These are phyloP conservation scores for Ophraella communa DNA, from an alignment of 2,888 invertebrate genomes.

Conservation along the genomic window DNA sequence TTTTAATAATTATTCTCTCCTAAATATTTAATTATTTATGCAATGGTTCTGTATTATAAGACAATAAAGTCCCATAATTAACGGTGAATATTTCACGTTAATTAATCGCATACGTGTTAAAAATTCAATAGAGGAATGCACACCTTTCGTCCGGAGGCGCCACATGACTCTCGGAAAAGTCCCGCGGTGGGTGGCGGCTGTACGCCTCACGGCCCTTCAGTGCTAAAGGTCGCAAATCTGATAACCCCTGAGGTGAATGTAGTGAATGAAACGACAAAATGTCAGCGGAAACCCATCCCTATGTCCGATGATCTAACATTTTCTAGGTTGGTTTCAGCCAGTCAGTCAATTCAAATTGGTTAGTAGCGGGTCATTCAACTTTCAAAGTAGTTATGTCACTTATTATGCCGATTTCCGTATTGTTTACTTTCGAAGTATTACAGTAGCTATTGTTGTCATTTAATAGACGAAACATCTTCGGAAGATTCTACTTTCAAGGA, in stretches of 20 bases:
- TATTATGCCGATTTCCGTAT: constrained; percentile 32
- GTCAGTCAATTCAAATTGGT: constrained; percentile 32
- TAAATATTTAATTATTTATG: no score
- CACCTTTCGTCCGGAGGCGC: constrained; percentile 12
- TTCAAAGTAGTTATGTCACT: constrained; percentile 24
- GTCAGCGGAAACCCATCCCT: constrained; percentile 41
- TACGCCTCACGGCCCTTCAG: constrained; percentile 15
- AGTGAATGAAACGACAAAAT: constrained; percentile 35
- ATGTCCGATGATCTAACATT: constrained; percentile 33
- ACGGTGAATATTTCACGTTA: no score
- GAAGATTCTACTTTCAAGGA: constrained; percentile 8
- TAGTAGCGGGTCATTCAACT: constrained; percentile 40
- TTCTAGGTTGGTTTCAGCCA: constrained; percentile 32
- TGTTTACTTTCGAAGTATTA: constrained; percentile 18
- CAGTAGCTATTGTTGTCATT: neutral
- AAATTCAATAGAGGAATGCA: neutral
- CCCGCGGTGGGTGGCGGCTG: neutral
- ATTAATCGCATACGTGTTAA: neutral
- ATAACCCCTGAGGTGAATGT: constrained; percentile 23
- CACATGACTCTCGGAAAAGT: constrained; percentile 20
- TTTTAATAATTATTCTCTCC: no score
- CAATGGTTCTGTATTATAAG: no score
- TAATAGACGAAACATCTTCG: neutral
- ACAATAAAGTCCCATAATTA: no score
- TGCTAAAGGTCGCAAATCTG: constrained; percentile 31